Base-by-base conservation (phyloP, 2,113 vertebrate genomes). In the Gymnorhina tibicen region DNA sequence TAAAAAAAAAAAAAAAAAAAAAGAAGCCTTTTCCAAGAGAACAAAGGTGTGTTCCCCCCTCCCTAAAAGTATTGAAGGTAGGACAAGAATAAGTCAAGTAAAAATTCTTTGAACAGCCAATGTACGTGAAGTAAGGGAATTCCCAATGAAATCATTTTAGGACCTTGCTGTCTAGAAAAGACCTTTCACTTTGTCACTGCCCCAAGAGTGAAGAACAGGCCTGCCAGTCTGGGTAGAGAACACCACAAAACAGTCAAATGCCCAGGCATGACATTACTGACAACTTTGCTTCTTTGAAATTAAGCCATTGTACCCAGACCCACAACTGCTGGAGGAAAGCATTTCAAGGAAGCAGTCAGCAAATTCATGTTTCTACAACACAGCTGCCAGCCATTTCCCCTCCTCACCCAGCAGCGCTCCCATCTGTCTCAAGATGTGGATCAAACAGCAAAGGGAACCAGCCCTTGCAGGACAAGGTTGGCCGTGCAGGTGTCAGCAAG, bases 351-450 rank as follows among this genome's bases (percentile, higher is more conserved):
- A 74, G 30, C 2, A 1, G 70, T 23, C 35, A 30, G 55, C 41
- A 52, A 28, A 73, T 12, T 7, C 5, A 0, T 14, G 8, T 37
- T 55, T n/a, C 85, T 60, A 59, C 26, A 12, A 0, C 60, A 32
- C 55, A 64, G 64, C 23, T n/a, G 47, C 26, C 42, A 74, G 33
- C 3, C 56, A 27, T 62, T 84, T 50, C 74, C 37, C 47, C 47
- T 55, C 24, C 85, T 47, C 11, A 1, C 10, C 33, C 22, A 7
- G 42, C 33, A 21, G 63, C 59, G 50, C 63, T 73, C 23, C 26
- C 16, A 0, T 20, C 64, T 41, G 37, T 5, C 56, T 41, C 83
- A 46, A 26, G 69, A 26, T 52, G 62, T 19, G 53, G 26, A 52
- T n/a, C 72, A 77, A 17, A 49, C 33, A 53, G 64, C 24, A 32